Percentiles rank a stretch among this genome's conserved stretches.
Conservation (phyloP, 2,888 invertebrate species). For the Rhingia campestris region DNA sequence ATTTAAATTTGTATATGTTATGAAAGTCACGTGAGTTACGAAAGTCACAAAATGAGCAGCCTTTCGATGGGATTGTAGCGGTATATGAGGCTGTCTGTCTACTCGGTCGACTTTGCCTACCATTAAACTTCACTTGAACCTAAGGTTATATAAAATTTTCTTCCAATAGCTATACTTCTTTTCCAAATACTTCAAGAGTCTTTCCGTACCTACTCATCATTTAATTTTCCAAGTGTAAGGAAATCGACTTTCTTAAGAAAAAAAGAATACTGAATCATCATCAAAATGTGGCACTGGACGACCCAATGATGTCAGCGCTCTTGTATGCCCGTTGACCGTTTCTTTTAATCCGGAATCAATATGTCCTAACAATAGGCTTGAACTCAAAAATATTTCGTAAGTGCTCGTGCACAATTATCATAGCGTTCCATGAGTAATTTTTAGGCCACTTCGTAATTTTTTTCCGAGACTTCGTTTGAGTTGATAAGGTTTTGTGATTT, state of each 20-base stretch:
- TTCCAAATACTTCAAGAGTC: background rate
- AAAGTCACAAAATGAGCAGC: too few relatives aligned
- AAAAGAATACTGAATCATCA: background rate
- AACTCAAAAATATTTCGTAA: background rate
- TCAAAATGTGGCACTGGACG: background rate
- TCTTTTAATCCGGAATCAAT: background rate
- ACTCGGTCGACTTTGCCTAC: too few relatives aligned
- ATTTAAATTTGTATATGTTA: too few relatives aligned
- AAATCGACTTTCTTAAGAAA: slow-evolving; percentile 2
- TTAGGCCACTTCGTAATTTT: too few relatives aligned
- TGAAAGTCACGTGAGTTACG: too few relatives aligned
- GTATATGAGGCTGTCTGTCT: background rate
- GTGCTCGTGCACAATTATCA: too few relatives aligned
- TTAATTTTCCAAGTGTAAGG: background rate
- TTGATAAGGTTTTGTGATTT: too few relatives aligned
- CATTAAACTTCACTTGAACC: background rate
- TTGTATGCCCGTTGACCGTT: background rate
- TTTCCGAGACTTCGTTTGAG: too few relatives aligned
- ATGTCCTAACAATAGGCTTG: background rate
- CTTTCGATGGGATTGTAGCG: background rate
- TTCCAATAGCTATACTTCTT: background rate
- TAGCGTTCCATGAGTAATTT: too few relatives aligned
- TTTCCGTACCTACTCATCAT: background rate
- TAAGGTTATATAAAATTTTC: background rate
- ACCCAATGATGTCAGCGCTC: slow-evolving; percentile 1